Evolutionary conservation across 2,797 vertebrate species (phyloP), one percentile per base, ranked within the genome.

Genomic region (Peromyscus melanophrys): DNA sequence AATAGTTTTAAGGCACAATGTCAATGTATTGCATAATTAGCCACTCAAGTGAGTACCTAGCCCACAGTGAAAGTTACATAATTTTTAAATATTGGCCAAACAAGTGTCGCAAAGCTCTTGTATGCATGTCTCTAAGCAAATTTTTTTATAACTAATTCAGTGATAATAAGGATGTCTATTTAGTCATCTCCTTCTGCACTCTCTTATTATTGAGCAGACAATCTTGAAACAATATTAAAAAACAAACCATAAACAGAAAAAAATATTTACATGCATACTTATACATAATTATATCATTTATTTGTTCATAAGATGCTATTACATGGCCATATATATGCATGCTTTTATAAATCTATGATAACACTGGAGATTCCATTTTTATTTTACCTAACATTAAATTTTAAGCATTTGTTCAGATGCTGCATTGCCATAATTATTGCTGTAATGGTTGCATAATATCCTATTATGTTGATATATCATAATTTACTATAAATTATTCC

Each of bases 401-500:
- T 76, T 92, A 95, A 96, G 21, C 86, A 92, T 97, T 98, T 97
- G 80, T 96, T 97, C 63, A 81, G 89, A 96, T 95, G 61, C 46
- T 82, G 73, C 59, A 96, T 63, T 97, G 94, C 90, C 92, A 91
- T 92, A 97, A 97, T 97, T 94, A 95, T 92, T 77, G 88, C 86
- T 65, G 57, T 78, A 96, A 96, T 94, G 83, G 78, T 93, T 27
- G 55, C 55, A 76, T 97, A 96, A 96, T 96, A 88, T 37, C 52
- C 78, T 93, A 78, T 94, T 97, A 78, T 78, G 59, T 93, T 93
- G 71, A 57, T 78, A 94, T 59, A 84, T 78, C 83, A 90, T 97
- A 96, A 98, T 96, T 98, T 95, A 89, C 86, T 92, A 83, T 90
- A 96, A 96, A 96, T 85, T 92, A 90, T 93, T 97, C 59, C 84